phyloP scores from a whole-genome alignment of 2,797 vertebrate genomes.

The Mallotus villosus region DNA sequence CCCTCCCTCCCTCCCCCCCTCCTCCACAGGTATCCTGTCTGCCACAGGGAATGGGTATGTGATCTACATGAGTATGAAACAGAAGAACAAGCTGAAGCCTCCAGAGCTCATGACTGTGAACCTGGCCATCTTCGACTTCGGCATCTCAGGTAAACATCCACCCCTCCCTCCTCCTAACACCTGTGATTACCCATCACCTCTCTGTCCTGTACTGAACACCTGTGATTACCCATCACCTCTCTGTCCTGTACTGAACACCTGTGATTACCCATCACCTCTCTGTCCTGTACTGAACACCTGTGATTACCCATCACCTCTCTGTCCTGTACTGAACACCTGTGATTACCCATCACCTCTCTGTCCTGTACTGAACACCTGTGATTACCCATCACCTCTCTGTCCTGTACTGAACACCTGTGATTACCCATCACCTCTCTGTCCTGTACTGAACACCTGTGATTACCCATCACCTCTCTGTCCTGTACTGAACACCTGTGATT shows the following conservation, averaged over 20 bases:
- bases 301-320: neutral
- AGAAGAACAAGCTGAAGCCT: conserved; percentile 90
- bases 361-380: too few species aligned
- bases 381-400: too few species aligned
- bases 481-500: too few species aligned
- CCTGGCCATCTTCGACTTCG: conserved; percentile 91
- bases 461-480: too few species aligned
- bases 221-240: neutral
- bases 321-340: too few species aligned
- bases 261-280: neutral
- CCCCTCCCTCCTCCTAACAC: neutral
- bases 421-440: too few species aligned
- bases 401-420: too few species aligned
- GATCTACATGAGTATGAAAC: conserved; percentile 83
- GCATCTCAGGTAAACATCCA: conserved; percentile 87
- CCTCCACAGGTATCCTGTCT: conserved; percentile 83
- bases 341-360: too few species aligned
- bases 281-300: too few species aligned
- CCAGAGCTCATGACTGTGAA: conserved; percentile 95
- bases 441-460: too few species aligned
- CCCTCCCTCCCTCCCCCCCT: neutral
- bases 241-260: neutral
- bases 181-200: too few species aligned
- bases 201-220: too few species aligned
- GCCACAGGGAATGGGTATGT: conserved; percentile 91